These are phyloP conservation scores for Mesodorylaimus sp. DNA, from an alignment of 2,888 invertebrate genomes.

Conservation along the genomic window DNA sequence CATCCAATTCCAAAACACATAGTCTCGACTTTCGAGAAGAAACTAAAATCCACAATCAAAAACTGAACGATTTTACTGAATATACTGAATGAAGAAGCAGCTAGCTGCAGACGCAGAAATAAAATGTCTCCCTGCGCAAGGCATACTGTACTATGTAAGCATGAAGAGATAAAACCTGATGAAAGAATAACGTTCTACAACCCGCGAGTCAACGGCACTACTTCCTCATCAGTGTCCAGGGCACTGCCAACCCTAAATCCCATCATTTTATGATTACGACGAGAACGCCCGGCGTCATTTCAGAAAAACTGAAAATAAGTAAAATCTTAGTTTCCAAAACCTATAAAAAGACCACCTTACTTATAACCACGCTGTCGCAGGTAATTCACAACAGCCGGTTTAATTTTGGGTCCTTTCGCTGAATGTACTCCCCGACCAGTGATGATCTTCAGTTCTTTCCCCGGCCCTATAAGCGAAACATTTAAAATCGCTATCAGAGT, in stretches of 20 bases:
- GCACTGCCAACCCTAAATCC: background rate
- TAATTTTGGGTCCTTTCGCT: background rate
- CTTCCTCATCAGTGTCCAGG: no score
- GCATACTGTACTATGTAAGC: no score
- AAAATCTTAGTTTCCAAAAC: background rate
- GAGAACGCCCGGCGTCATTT: background rate
- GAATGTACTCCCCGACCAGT: constrained; percentile 8
- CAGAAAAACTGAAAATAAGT: constrained; percentile 5
- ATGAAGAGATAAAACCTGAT: background rate
- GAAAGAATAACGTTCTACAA: background rate
- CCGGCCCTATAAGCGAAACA: background rate
- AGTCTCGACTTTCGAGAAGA: background rate
- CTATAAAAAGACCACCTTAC: background rate
- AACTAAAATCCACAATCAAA: background rate
- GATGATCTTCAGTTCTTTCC: constrained; percentile 1
- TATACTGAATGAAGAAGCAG: no score
- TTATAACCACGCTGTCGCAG: background rate
- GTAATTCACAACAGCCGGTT: constrained; percentile 4
- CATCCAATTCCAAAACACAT: no score
- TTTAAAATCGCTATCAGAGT: background rate
- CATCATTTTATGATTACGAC: background rate
- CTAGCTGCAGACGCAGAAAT: no score
- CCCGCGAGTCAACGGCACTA: background rate
- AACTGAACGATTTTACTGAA: no score
- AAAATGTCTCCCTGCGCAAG: no score